Conservation (phyloP, 2,888 invertebrate species). For the Nemurella pictetii region DNA sequence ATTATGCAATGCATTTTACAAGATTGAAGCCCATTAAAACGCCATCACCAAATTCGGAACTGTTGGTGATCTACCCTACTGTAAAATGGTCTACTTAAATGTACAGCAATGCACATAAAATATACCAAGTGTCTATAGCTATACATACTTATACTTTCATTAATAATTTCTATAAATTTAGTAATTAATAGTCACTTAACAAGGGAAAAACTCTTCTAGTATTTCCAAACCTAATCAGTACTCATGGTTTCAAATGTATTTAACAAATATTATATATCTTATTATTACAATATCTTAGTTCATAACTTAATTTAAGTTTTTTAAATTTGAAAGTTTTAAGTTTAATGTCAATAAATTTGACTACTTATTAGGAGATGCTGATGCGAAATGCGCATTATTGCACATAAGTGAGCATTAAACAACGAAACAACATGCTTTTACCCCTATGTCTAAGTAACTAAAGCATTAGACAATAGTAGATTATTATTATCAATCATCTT, state of each 20-base stretch:
- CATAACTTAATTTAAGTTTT: background rate
- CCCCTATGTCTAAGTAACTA: background rate
- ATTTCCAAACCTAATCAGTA: background rate
- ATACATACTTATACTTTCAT: too few relatives aligned
- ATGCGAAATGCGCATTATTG: background rate
- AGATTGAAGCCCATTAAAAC: slow-evolving; percentile 37
- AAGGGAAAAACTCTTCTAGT: background rate
- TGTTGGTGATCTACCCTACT: slow-evolving; percentile 20
- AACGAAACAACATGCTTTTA: slow-evolving; percentile 7
- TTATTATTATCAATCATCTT: background rate
- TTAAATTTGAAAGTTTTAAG: slow-evolving; percentile 18
- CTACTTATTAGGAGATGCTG: slow-evolving; percentile 29
- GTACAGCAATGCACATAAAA: slow-evolving; percentile 39
- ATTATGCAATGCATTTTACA: slow-evolving; percentile 24
- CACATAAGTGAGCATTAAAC: slow-evolving; percentile 17
- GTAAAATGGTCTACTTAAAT: slow-evolving; percentile 28
- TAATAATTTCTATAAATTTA: background rate
- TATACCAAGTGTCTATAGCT: slow-evolving; percentile 32
- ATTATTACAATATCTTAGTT: background rate
- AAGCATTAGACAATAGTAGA: background rate
- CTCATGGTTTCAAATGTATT: background rate
- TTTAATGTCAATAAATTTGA: slow-evolving; percentile 35
- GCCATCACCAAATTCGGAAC: slow-evolving; percentile 36
- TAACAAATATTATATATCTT: background rate
- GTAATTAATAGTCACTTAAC: slow-evolving; percentile 27